These are phyloP conservation scores for Haliclystus octoradiatus DNA, from an alignment of 30 jellyfish, hydroid and myxozoan species.

Conservation along the genomic window DNA sequence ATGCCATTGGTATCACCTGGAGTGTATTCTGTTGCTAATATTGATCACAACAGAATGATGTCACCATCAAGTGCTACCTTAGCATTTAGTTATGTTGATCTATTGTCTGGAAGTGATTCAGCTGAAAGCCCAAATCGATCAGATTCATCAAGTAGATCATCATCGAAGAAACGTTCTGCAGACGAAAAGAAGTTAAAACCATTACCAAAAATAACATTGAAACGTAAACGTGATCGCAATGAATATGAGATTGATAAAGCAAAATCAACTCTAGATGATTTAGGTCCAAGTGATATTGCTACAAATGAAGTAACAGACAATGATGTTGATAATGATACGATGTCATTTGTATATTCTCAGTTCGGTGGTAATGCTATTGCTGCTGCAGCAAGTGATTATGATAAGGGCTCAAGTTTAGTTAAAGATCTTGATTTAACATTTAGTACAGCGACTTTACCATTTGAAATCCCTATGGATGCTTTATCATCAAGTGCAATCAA, in stretches of 20 bases:
- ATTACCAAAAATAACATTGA: slow-evolving; percentile 52
- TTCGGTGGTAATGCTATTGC: slow-evolving; percentile 46
- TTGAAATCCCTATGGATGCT: slow-evolving; percentile 42
- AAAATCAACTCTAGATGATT: slow-evolving; percentile 47
- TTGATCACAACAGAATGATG: neutral
- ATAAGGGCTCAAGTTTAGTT: slow-evolving; percentile 6
- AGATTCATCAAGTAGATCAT: neutral
- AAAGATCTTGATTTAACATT: slow-evolving; percentile 20
- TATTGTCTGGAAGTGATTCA: neutral
- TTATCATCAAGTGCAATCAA: slow-evolving; percentile 39
- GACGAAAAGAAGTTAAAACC: slow-evolving; percentile 23
- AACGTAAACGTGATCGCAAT: slow-evolving; percentile 53
- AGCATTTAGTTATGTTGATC: neutral
- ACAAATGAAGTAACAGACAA: neutral
- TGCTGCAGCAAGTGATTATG: slow-evolving; percentile 12
- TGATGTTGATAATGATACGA: slow-evolving; percentile 1
- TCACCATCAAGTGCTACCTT: neutral
- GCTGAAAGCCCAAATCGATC: neutral
- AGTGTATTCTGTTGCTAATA: neutral
- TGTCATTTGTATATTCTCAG: slow-evolving; percentile 9
- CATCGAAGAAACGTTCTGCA: neutral
- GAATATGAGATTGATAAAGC: slow-evolving; percentile 71
- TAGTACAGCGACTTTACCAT: slow-evolving; percentile 32
- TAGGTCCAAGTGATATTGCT: neutral
- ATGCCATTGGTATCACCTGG: slow-evolving; percentile 64